These are phyloP conservation scores for Labia minor DNA, from an alignment of 2,888 invertebrate species.

Conservation along the genomic window DNA sequence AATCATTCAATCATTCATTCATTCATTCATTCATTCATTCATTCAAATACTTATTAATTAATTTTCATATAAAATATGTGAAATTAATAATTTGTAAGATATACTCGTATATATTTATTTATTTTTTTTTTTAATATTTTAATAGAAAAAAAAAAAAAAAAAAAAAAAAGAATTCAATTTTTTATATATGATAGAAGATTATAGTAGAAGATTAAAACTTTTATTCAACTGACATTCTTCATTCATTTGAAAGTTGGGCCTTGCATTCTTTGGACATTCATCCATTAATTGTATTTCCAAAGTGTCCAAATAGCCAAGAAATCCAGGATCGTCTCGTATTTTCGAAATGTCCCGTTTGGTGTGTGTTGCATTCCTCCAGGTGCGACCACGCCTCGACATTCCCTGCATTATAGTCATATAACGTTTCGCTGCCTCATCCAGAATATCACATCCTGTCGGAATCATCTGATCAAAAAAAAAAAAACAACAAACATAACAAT, in stretches of 20 bases:
- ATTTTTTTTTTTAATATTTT: too few species aligned
- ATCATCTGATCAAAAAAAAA: slow-evolving; percentile 34
- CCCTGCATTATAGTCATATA: slow-evolving; percentile 41
- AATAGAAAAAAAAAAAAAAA: too few species aligned
- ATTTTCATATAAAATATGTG: too few species aligned
- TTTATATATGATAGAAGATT: too few species aligned
- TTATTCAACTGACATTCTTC: slow-evolving; percentile 59
- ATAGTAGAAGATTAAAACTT: slow-evolving; percentile 3
- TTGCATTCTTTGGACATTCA: slow-evolving; percentile 46
- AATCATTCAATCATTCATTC: too few species aligned
- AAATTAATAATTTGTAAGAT: too few species aligned
- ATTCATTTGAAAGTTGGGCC: slow-evolving; percentile 58
- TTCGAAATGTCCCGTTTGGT: slow-evolving; percentile 25
- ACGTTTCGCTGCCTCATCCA: slow-evolving; percentile 45
- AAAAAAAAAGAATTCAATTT: too few species aligned
- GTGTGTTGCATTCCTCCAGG: slow-evolving; percentile 22
- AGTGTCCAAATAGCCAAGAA: slow-evolving; percentile 37
- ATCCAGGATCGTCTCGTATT: slow-evolving; percentile 30
- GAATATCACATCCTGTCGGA: slow-evolving; percentile 42
- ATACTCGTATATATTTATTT: too few species aligned
- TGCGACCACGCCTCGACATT: slow-evolving; percentile 22
- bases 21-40: too few species aligned
- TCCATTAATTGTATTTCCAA: slow-evolving; percentile 46
- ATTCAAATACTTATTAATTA: too few species aligned
- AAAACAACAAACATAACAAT: too few species aligned